Base-by-base conservation (phyloP, 2,113 vertebrate species). In the Gasterosteus aculeatus region DNA sequence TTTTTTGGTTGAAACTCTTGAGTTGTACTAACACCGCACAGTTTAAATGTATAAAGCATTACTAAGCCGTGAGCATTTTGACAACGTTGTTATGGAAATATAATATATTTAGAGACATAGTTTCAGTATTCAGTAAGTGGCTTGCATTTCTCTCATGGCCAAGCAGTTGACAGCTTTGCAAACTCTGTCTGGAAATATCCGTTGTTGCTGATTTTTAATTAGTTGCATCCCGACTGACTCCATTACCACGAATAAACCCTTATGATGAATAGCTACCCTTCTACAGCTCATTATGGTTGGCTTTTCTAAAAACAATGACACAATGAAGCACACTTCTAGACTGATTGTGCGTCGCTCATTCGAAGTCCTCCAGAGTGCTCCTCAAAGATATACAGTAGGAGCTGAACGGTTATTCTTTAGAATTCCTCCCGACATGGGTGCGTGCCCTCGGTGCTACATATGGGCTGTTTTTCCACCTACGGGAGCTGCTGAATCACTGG, bases 401-500 rank as follows among this genome's bases (percentile, higher is more conserved):
- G 3, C 14, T 19, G 12, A 53, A 19, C 29, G 41, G 12, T 56
- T 56, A 56, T 56, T 56, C 53, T 56, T 56, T 29, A 29, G 22
- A 29, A 56, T 56, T n/a, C 6, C 53, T 56, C 22, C 53, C 53
- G 26, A 56, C 5, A 14, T 29, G 53, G 11, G 22, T 22, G 14
- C 29, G 39, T 12, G 26, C 42, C 41, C 44, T 35, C 64, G 42
- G 18, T 51, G 35, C 68, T 66, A 11, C 22, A 22, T 59, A 51
- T 41, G 0, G 42, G 26, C 35, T 57, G 38, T 35, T 42, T 44
- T 44, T 49, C 54, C 46, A 16, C 46, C 54, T 19, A 60, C 62
- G 54, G 62, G 35, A 66, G 42, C 44, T 42, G 61, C 35, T 42
- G 44, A 78, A 49, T 78, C 67, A 49, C 49, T 22, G 26, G 22